Evolutionary conservation across 2,113 vertebrate genomes (phyloP).

Genomic region (Eurypyga helias): DNA sequence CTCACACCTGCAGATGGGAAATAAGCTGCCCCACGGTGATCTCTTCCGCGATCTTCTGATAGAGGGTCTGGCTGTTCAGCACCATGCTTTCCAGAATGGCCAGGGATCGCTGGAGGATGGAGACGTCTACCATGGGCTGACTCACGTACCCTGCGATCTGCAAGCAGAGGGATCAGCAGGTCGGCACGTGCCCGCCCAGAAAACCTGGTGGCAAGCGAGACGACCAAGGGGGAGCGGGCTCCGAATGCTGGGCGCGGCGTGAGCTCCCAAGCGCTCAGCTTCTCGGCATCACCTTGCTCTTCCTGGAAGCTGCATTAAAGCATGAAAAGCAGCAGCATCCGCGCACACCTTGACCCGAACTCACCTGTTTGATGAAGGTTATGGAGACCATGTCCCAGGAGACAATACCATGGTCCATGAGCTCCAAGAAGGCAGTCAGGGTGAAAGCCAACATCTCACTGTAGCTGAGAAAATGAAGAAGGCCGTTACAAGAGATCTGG

Average conservation of each 20-base stretch:
- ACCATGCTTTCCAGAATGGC: slow-evolving; percentile 99
- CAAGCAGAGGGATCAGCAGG: neutral
- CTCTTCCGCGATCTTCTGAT: slow-evolving; percentile 95
- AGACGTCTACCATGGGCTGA: slow-evolving; percentile 96
- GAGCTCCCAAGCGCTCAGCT: neutral
- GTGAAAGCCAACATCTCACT: slow-evolving; percentile 99
- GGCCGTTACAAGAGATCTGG: neutral
- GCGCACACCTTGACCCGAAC: neutral
- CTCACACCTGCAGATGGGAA: slow-evolving; percentile 99
- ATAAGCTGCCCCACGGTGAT: slow-evolving; percentile 98
- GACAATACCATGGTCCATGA: slow-evolving; percentile 98
- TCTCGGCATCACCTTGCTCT: neutral
- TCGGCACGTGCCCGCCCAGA: neutral
- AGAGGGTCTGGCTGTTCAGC: slow-evolving; percentile 96
- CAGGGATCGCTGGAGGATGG: slow-evolving; percentile 95
- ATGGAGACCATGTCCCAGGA: slow-evolving; percentile 98
- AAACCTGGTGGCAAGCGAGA: neutral
- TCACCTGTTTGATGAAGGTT: slow-evolving; percentile 97
- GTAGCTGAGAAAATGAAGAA: slow-evolving; percentile 80
- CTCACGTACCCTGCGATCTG: slow-evolving; percentile 97
- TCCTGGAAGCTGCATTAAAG: neutral
- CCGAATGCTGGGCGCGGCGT: neutral
- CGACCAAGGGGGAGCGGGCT: neutral
- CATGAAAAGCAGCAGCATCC: neutral
- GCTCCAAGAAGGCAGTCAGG: slow-evolving; percentile 97